Evolutionary conservation across 2,113 vertebrate genomes (phyloP), one percentile per base, ranked within the genome.

Genomic region (Poicephalus gulielmi): DNA sequence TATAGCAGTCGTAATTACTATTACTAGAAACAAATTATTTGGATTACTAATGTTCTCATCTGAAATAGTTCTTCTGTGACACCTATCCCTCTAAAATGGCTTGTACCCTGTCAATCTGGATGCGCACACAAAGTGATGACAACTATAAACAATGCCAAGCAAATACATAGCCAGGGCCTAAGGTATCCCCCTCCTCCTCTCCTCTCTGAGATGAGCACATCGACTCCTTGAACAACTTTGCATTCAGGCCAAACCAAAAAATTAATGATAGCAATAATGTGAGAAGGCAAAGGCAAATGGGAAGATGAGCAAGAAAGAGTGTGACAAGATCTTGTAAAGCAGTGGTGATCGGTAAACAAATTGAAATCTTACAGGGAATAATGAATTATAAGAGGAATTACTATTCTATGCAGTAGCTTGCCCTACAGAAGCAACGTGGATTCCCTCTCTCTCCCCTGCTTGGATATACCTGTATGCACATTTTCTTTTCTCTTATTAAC

Each of bases 51-150:
- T 14, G 7, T 24, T 11, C 10, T 28, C 14, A 35, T 22, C 27
- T 46, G 20, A 84, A 83, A 53, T 17, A 47, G 9, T 33, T 71
- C 30, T 64, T 71, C 62, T 73, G 4, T 8, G 68, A 30, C n/a
- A 20, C 10, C 50, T 46, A 9, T 11, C 6, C 13, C 64, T 24
- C 13, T 9, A 23, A 70, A 89, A 41, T 2, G 8, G 41, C 20
- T 76, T 35, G 18, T 16, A 50, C 11, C 20, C 30, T n/a, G 20
- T 10, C 62, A 37, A 5, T 8, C 19, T 75, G 35, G 24, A 37
- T n/a, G 16, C 0, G 1, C 31, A 39, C 55, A 37, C 23, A 31
- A 39, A 66, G n/a, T 14, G 0, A 52, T 5, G 19, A 31, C 0
- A 49, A 57, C 10, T 35, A 76, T 11, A 28, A 70, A 53, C 7